These are phyloP conservation scores for Apostichopus leukothele DNA, from an alignment of 53 echinoderm and acorn worm genomes.

Conservation along the genomic window DNA sequence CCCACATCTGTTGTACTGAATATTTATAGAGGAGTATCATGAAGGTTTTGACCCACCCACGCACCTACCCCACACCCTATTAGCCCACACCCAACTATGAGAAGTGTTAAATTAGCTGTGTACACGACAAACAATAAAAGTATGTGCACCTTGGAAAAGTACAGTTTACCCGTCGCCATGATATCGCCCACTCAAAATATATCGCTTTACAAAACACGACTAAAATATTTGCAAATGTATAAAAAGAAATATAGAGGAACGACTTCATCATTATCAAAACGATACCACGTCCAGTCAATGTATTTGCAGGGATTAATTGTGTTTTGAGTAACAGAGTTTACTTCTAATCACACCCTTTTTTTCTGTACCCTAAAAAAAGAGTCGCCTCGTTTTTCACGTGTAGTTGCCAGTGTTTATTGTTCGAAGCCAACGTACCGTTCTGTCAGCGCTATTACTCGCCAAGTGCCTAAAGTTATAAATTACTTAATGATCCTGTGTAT, in stretches of 20 bases:
- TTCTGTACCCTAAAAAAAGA: background rate
- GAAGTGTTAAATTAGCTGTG: too few relatives aligned
- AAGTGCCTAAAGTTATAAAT: slow-evolving; percentile 48
- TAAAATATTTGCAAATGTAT: too few relatives aligned
- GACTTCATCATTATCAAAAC: background rate
- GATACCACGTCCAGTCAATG: background rate
- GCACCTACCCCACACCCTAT: too few relatives aligned
- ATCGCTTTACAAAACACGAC: too few relatives aligned
- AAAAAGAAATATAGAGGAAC: too few relatives aligned
- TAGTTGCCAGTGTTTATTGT: slow-evolving; percentile 36
- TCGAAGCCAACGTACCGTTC: slow-evolving; percentile 43
- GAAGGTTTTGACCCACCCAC: too few relatives aligned
- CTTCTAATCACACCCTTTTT: slow-evolving; percentile 8
- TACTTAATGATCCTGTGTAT: slow-evolving; percentile 49
- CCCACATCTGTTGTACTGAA: too few relatives aligned
- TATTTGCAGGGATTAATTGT: background rate
- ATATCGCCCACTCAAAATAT: too few relatives aligned
- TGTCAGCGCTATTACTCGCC: slow-evolving; percentile 32
- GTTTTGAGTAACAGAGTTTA: background rate
- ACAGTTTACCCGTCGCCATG: background rate
- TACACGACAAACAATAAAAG: too few relatives aligned
- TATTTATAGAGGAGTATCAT: too few relatives aligned
- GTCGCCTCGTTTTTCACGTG: background rate
- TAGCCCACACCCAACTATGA: too few relatives aligned
- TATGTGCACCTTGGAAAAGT: background rate